phyloP scores from a whole-genome alignment of 2,113 vertebrate species.

The Grammomys surdaster region DNA sequence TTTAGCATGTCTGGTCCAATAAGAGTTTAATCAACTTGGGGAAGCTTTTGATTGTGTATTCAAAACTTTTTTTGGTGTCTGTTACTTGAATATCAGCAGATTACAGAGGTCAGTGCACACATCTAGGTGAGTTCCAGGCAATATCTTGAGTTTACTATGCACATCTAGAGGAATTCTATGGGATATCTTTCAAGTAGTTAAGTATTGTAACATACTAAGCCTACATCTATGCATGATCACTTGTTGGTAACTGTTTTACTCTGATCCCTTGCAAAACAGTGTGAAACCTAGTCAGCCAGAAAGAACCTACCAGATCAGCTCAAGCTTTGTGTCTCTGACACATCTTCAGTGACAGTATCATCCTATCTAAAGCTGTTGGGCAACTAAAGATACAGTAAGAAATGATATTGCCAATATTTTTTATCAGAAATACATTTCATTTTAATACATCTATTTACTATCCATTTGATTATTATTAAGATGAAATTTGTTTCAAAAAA shows the following conservation, averaged over 20 bases:
- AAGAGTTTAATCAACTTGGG: neutral
- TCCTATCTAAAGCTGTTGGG: neutral
- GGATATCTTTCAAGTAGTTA: too few species aligned
- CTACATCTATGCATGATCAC: neutral
- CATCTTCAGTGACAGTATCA: neutral
- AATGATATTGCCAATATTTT: neutral
- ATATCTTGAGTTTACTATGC: too few species aligned
- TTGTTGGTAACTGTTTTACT: neutral
- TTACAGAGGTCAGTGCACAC: too few species aligned
- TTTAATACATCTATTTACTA: neutral
- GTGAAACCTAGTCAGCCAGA: neutral
- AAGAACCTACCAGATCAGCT: neutral
- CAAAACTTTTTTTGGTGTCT: neutral
- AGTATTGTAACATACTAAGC: neutral
- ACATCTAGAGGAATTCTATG: too few species aligned
- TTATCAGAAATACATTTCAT: neutral
- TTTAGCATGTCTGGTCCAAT: neutral
- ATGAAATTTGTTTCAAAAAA: neutral
- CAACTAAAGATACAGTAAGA: neutral
- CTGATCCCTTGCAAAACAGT: neutral
- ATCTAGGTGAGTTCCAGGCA: too few species aligned
- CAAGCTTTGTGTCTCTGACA: too few species aligned
- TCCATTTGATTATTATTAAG: neutral
- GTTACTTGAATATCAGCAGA: neutral
- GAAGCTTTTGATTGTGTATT: neutral